Percentiles rank a stretch among this genome's conserved stretches.
These are phyloP conservation scores for Montipora cactus DNA, from an alignment of 64 coral and sea anemone genomes.

Conservation along the genomic window DNA sequence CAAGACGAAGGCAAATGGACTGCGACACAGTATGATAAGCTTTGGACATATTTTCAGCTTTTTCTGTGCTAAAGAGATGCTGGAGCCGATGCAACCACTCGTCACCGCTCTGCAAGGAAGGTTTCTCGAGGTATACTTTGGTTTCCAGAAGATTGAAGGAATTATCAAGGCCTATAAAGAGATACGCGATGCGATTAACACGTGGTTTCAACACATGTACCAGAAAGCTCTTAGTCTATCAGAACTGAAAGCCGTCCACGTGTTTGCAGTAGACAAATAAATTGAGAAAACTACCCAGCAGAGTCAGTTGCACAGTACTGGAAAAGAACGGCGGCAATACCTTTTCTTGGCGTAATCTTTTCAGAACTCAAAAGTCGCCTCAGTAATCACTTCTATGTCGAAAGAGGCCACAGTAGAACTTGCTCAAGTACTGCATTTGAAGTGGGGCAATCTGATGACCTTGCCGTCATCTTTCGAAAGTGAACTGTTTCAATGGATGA, in stretches of 20 bases:
- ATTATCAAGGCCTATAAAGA: too few species aligned
- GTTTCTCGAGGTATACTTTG: too few species aligned
- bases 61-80: too few species aligned
- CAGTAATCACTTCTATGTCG: constrained; percentile 67
- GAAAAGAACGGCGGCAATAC: constrained; percentile 71
- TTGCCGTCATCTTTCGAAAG: constrained; percentile 63
- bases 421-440: constrained; percentile 68
- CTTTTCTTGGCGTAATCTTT: constrained; percentile 61
- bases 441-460: constrained; percentile 70
- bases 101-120: too few species aligned
- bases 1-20: too few species aligned
- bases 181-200: too few species aligned
- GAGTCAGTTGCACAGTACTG: constrained; percentile 70
- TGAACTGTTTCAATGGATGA: constrained; percentile 77
- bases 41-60: too few species aligned
- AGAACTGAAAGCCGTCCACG: constrained; percentile 18
- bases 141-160: too few species aligned
- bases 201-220: too few species aligned
- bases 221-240: too few species aligned
- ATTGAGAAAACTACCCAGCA: constrained; percentile 81
- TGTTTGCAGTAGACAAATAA: constrained; percentile 61
- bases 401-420: constrained; percentile 61
- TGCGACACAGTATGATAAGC: too few species aligned
- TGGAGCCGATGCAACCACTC: too few species aligned
- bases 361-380: constrained; percentile 84